These are phyloP conservation scores for Acanthoscelides obtectus DNA, from an alignment of 2,888 invertebrate species.

Conservation along the genomic window DNA sequence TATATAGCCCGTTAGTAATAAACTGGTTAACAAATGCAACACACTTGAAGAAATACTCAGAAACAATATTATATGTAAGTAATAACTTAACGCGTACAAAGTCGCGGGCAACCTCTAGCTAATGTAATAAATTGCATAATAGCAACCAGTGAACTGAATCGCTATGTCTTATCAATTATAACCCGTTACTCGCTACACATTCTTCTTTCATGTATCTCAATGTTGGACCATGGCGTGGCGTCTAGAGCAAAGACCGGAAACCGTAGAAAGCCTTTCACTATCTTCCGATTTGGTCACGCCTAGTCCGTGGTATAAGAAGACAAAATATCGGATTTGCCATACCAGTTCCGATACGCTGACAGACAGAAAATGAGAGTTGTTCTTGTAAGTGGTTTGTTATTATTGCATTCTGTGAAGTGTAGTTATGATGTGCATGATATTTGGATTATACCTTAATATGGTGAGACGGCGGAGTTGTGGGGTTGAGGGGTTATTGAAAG, in stretches of 20 bases:
- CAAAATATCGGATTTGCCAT: conserved; percentile 14
- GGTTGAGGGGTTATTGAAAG: too few species aligned
- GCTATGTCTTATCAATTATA: not conserved
- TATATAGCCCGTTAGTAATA: too few species aligned
- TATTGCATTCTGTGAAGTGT: not conserved
- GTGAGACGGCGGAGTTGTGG: not conserved
- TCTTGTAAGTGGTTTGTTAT: conserved; percentile 19
- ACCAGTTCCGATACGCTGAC: conserved; percentile 20
- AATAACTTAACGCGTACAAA: too few species aligned
- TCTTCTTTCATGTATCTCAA: not conserved
- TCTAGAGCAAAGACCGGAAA: conserved; percentile 13
- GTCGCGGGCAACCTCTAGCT: too few species aligned
- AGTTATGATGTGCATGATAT: not conserved
- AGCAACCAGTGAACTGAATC: not conserved
- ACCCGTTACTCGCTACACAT: not conserved
- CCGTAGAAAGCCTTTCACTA: conserved; percentile 30
- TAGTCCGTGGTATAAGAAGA: conserved; percentile 26
- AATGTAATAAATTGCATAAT: not conserved
- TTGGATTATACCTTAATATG: not conserved
- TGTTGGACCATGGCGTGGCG: not conserved
- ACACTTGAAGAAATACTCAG: too few species aligned
- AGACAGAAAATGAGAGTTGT: conserved; percentile 21
- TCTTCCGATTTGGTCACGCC: conserved; percentile 23
- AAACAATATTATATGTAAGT: too few species aligned
- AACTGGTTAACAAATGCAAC: too few species aligned